These are phyloP conservation scores for Thera britannica DNA, from an alignment of 2,888 invertebrate species.

Conservation along the genomic window DNA sequence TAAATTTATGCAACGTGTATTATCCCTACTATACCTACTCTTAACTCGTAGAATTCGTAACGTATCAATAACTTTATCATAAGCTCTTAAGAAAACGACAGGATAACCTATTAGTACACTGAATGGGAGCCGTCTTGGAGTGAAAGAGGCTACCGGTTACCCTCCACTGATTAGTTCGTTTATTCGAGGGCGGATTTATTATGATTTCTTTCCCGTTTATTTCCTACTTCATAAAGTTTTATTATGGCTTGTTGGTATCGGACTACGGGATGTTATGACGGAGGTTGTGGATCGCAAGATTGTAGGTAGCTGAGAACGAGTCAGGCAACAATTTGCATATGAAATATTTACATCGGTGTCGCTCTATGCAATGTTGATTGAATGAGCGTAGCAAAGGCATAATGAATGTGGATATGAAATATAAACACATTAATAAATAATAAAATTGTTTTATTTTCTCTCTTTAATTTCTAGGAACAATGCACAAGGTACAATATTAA, in stretches of 20 bases:
- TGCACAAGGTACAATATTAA: too few species aligned
- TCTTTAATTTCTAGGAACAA: too few species aligned
- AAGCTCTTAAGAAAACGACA: too few species aligned
- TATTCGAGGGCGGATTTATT: slow-evolving; percentile 76
- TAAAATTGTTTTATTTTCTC: too few species aligned
- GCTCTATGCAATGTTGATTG: not conserved
- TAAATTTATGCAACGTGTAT: too few species aligned
- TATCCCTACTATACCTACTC: too few species aligned
- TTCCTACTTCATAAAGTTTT: slow-evolving; percentile 60
- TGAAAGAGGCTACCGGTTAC: slow-evolving; percentile 19
- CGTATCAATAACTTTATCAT: too few species aligned
- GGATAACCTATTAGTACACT: too few species aligned
- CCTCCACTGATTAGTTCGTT: slow-evolving; percentile 78
- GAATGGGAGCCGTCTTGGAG: slow-evolving; percentile 6
- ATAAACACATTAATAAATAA: too few species aligned
- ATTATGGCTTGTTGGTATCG: slow-evolving; percentile 32
- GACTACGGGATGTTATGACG: slow-evolving; percentile 16
- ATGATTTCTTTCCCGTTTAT: slow-evolving; percentile 73
- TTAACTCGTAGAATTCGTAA: too few species aligned
- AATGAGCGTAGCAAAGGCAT: too few species aligned
- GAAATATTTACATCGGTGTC: not conserved
- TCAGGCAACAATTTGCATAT: not conserved
- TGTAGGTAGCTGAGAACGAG: not conserved
- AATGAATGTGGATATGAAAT: too few species aligned
- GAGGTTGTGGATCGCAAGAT: slow-evolving; percentile 18